A percentile compares a stretch with the other conserved stretches of the same genome.
Conservation (phyloP, 2,113 vertebrate species). For the Cyprinus carpio region DNA sequence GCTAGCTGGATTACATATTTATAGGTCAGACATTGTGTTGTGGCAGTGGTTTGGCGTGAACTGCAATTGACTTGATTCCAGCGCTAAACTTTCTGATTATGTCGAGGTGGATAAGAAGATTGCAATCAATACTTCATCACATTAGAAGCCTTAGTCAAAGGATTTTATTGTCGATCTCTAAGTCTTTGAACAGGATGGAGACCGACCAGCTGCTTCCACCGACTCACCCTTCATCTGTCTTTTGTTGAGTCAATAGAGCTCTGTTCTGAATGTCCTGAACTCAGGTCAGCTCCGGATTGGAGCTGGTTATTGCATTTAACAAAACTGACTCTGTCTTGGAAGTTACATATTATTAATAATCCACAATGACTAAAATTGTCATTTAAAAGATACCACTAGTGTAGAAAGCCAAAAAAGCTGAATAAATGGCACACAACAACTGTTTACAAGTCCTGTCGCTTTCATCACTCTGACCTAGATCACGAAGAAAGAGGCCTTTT, state of each 20-base stretch:
- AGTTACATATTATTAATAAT: not conserved
- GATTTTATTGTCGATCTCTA: not conserved
- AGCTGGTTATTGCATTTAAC: not conserved
- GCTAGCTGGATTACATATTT: not conserved
- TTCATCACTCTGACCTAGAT: slow-evolving; percentile 19
- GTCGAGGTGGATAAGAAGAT: not conserved
- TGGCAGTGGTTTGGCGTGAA: not conserved
- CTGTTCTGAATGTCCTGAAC: slow-evolving; percentile 5
- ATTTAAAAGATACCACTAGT: not conserved
- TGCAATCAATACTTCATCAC: slow-evolving; percentile 30
- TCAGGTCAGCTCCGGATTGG: not conserved
- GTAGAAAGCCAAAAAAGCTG: not conserved
- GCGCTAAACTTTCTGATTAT: not conserved
- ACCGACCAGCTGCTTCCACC: not conserved
- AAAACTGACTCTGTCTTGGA: not conserved
- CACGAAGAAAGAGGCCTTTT: slow-evolving; percentile 12
- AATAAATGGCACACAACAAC: not conserved
- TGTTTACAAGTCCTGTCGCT: not conserved
- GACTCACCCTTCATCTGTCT: not conserved
- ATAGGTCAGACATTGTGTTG: not conserved
- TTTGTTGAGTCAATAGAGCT: not conserved
- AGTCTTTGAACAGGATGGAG: not conserved
- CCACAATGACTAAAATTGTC: not conserved
- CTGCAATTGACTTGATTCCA: not conserved
- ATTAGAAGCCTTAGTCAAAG: not conserved